Conservation (phyloP, 2,888 invertebrate species). For the Drosophila neotestacea region DNA sequence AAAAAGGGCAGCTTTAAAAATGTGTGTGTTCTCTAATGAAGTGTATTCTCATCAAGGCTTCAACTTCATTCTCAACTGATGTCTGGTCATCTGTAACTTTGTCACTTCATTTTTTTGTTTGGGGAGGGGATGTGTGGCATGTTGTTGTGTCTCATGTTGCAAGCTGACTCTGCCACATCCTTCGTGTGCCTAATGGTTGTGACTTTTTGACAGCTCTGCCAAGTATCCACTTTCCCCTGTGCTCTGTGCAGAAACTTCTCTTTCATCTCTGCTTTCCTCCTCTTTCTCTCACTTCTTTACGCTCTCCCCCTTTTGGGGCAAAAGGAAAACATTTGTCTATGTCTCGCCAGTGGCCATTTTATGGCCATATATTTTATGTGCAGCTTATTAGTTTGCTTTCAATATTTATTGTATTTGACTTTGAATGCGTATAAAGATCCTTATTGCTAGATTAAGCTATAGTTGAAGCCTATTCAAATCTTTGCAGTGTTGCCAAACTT, state of each 20-base stretch:
- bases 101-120: conserved; percentile 45
- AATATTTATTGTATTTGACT: conserved; percentile 54
- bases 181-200: conserved; percentile 74
- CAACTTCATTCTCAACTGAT: conserved; percentile 26
- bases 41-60: conserved; percentile 25
- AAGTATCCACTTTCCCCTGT: conserved; percentile 56
- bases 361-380: conserved; percentile 67
- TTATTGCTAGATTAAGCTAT: conserved; percentile 24
- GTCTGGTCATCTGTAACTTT: conserved; percentile 48
- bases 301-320: background rate
- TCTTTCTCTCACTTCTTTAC: background rate
- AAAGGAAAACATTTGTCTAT: conserved; percentile 37
- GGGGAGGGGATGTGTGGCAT: background rate
- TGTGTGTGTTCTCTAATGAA: conserved; percentile 43
- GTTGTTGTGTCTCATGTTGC: conserved; percentile 18
- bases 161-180: conserved; percentile 30
- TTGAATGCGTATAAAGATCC: conserved; percentile 22
- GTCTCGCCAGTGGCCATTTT: conserved; percentile 58
- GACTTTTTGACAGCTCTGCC: conserved; percentile 79
- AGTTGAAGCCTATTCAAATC: conserved; percentile 34
- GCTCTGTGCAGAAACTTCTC: conserved; percentile 9
- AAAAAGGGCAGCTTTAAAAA: conserved; percentile 38
- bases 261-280: conserved; percentile 4
- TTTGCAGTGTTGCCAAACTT: conserved; percentile 22
- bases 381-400: conserved; percentile 56